phyloP scores from a whole-genome alignment of 1,140 invertebrate species.

The Globodera ellingtonae region DNA sequence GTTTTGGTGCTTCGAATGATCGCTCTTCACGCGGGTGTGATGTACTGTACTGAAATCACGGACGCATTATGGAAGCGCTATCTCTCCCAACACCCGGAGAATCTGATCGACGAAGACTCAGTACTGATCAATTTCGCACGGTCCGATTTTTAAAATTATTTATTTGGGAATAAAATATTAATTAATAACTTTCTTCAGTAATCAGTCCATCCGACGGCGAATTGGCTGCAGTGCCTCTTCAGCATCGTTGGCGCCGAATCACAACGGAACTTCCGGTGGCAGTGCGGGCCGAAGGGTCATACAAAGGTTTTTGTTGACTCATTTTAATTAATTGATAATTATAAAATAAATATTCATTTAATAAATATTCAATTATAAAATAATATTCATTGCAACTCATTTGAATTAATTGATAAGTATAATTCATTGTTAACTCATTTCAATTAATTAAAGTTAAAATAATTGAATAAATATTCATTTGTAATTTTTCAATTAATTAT shows the following conservation, averaged over 20 bases:
- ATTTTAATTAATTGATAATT: no score
- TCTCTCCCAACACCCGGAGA: constrained; percentile 63
- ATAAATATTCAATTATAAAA: no score
- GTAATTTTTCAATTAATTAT: no score
- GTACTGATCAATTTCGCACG: constrained; percentile 63
- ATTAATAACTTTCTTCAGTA: constrained; percentile 39
- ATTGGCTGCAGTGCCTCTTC: constrained; percentile 40
- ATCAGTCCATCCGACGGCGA: constrained; percentile 50
- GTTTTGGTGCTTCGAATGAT: constrained; percentile 63
- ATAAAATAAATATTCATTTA: no score
- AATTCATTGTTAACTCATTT: no score
- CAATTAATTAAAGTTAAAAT: no score
- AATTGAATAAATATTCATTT: no score
- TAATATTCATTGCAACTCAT: no score
- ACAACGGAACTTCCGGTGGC: constrained; percentile 46
- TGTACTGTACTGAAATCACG: constrained; percentile 65
- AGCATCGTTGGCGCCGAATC: constrained; percentile 50
- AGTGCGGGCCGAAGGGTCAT: constrained; percentile 26
- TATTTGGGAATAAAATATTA: not conserved
- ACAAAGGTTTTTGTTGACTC: constrained; percentile 3
- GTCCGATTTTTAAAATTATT: constrained; percentile 30
- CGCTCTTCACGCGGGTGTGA: constrained; percentile 63
- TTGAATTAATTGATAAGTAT: no score
- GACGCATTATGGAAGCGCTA: constrained; percentile 65
- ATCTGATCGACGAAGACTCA: constrained; percentile 64